A percentile compares a stretch with the other conserved stretches of the same genome.
These are phyloP conservation scores for Cryptophagus acutangulus DNA, from an alignment of 2,888 invertebrate genomes.

Conservation along the genomic window DNA sequence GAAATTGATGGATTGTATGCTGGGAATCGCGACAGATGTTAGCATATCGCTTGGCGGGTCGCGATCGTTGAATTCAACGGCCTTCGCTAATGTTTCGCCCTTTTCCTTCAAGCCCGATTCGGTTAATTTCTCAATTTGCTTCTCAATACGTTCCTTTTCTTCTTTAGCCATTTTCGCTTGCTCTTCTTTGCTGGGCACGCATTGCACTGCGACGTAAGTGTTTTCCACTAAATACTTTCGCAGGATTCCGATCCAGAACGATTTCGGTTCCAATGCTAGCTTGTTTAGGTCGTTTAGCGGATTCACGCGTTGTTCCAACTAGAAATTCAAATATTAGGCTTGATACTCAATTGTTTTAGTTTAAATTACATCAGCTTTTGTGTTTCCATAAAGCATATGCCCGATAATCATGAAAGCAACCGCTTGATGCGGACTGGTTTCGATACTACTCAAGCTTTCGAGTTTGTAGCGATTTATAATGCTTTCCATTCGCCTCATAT, in stretches of 20 bases:
- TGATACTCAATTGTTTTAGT: not conserved
- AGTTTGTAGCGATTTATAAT: conserved; percentile 68
- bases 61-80: conserved; percentile 71
- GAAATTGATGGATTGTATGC: conserved; percentile 66
- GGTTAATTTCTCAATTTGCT: conserved; percentile 62
- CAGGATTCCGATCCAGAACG: conserved; percentile 70
- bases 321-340: conserved; percentile 28
- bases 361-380: conserved; percentile 60
- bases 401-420: conserved; percentile 75
- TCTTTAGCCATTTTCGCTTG: conserved; percentile 63
- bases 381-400: conserved; percentile 77
- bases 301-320: conserved; percentile 68
- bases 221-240: conserved; percentile 63
- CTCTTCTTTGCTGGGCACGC: conserved; percentile 60
- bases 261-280: conserved; percentile 56
- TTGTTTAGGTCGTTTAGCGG: conserved; percentile 58
- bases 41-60: conserved; percentile 68
- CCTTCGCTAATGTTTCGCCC: conserved; percentile 57
- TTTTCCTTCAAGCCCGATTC: conserved; percentile 63
- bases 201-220: conserved; percentile 58
- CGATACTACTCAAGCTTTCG: conserved; percentile 66
- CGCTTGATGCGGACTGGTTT: conserved; percentile 70
- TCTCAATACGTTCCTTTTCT: conserved; percentile 66
- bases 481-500: conserved; percentile 69
- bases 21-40: conserved; percentile 70